These are phyloP conservation scores for Trissoscelio sp. DNA, from an alignment of 2,888 invertebrate genomes.

Conservation along the genomic window DNA sequence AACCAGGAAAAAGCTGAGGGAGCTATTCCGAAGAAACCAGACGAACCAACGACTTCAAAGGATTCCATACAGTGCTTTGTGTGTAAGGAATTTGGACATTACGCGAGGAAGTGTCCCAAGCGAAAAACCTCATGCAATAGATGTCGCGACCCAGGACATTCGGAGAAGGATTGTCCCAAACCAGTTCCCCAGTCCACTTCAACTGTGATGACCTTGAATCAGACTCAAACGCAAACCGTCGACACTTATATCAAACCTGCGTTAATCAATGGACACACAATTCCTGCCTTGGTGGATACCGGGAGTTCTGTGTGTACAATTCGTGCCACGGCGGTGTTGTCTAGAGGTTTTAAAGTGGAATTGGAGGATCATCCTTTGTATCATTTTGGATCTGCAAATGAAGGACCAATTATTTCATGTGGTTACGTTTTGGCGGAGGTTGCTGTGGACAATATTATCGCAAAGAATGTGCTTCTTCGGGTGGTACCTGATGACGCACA, in stretches of 20 bases:
- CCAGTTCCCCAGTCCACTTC: constrained; percentile 6
- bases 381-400: constrained; percentile 8
- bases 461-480: background rate
- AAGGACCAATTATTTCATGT: constrained; percentile 1
- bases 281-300: constrained; percentile 6
- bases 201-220: background rate
- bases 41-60: background rate
- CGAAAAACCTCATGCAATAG: constrained; percentile 4
- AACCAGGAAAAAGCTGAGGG: too few species aligned
- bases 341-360: background rate
- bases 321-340: constrained; percentile 16
- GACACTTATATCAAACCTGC: constrained; percentile 17
- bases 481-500: constrained; percentile 24
- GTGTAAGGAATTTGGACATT: constrained; percentile 23
- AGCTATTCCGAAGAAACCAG: background rate
- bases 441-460: background rate
- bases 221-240: background rate
- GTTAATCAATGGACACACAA: background rate
- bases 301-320: constrained; percentile 28
- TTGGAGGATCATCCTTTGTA: background rate
- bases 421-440: constrained; percentile 10
- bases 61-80: constrained; percentile 11
- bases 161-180: constrained; percentile 1
- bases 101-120: constrained; percentile 25
- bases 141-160: constrained; percentile 12